Evolutionary conservation across 2,797 vertebrate species (phyloP), one percentile per base, ranked within the genome.

Genomic region (Parotocinclus haroldoi): DNA sequence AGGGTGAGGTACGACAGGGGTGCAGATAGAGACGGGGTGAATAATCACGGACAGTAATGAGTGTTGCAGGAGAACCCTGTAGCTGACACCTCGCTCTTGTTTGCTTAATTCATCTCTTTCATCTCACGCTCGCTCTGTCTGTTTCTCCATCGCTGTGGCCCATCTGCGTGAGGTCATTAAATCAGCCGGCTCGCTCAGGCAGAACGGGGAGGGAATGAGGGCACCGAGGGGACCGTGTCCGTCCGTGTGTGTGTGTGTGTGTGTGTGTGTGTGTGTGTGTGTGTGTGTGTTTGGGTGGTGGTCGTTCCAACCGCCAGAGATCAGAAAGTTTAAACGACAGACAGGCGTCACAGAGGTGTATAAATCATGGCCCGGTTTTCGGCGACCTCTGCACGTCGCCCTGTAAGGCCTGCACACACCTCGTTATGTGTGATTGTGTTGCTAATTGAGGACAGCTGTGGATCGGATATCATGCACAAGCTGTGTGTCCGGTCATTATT

Each of bases 101-200:
- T 69, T 68, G 45, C n/a, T 62, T 71, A 62, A 53, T 50, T 52
- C 58, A 67, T 74, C 62, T 46, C 27, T 58, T 64, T 48, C 58
- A 57, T 64, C 65, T 59, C 64, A 54, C 18, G 56, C 54, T 50
- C 73, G 74, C 75, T 65, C 57, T 40, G 58, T 61, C 59, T 68
- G 49, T 44, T 57, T 37, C 52, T 38, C 66, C 66, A 75, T 82
- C 58, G 60, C 55, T 63, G 59, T 63, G 74, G 78, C 75, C 74
- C 63, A 71, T 78, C 81, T 83, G 78, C 75, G 76, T 81, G 79
- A 81, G 84, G 85, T 88, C 85, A 88, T 88, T 89, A 88, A 85
- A 88, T 87, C 80, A 86, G 71, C 63, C 60, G 17, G 81, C 63
- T 80, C 81, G 81, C 79, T 80, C 73, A 44, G 65, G 80, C 80